A percentile compares a stretch with the other conserved stretches of the same genome.
Conservation (phyloP, 2,113 vertebrate species). For the Lagopus muta region DNA sequence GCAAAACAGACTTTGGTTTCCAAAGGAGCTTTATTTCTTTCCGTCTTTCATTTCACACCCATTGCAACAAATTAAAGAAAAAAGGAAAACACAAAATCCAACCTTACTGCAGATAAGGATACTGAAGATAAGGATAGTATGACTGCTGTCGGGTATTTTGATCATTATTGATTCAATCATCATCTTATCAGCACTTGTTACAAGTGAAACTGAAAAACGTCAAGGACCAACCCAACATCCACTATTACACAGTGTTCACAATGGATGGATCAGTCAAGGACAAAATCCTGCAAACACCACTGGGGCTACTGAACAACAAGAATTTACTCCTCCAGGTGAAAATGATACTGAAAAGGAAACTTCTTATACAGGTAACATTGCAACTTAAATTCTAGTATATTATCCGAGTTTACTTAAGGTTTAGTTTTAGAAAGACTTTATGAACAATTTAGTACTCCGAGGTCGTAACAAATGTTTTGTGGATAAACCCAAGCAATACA, state of each 20-base stretch:
- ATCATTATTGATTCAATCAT: slow-evolving; percentile 54
- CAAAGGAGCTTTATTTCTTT: not conserved
- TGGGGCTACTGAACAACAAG: not conserved
- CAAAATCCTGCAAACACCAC: slow-evolving; percentile 9
- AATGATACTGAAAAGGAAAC: slow-evolving; percentile 10
- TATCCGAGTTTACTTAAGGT: not conserved
- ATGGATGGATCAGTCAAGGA: slow-evolving; percentile 9
- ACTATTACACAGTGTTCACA: not conserved
- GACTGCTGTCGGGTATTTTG: not conserved
- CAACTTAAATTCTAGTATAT: not conserved
- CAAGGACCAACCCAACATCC: slow-evolving; percentile 42
- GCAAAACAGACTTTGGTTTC: not conserved
- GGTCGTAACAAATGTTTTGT: not conserved
- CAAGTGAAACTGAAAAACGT: slow-evolving; percentile 13
- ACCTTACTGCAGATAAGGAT: not conserved
- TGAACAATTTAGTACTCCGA: not conserved
- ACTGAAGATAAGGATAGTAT: not conserved
- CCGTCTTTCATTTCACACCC: not conserved
- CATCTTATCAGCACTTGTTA: slow-evolving; percentile 43
- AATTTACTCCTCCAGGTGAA: slow-evolving; percentile 17
- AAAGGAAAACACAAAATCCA: not conserved
- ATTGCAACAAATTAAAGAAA: not conserved
- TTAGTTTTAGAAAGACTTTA: not conserved
- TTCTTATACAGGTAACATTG: slow-evolving; percentile 53
- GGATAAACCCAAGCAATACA: not conserved